Evolutionary conservation across 2,113 vertebrate genomes (phyloP), one percentile per base, ranked within the genome.

Genomic region (Urocitellus parryii): DNA sequence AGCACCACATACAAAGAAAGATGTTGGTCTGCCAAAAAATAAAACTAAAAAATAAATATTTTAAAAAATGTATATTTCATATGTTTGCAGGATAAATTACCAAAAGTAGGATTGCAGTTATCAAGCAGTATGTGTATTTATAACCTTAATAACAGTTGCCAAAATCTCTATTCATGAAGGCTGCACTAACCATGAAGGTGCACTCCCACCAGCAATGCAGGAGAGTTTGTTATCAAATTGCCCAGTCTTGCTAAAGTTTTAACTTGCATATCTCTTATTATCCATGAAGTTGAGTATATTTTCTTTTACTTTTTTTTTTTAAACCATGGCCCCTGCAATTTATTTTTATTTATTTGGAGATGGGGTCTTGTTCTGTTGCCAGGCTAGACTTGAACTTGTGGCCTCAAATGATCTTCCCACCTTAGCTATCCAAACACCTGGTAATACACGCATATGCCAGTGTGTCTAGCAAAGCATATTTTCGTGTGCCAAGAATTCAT

Each of bases 211-310:
- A 92, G n/a, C 51, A 84, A 2, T 70, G 25, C 34, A 84, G n/a
- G n/a, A 73, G 37, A 45, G 32, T 90, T n/a, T 87, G 18, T 56
- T 68, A 80, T 27, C 25, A 88, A 34, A 53, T 93, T 34, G 29
- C n/a, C 7, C 27, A 77, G 45, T 48, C 27, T 88, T 48, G 48
- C 8, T 48, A 53, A 88, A 77, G 51, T 78, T 74, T 88, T 95
- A 88, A 81, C 9, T 56, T 90, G 20, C 7, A n/a, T 95, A 42
- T 93, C n/a, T 93, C 13, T 94, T 94, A 32, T 29, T 74, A 61
- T 32, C 13, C 25, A 14, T 89, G 88, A 86, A 10, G 12, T 45
- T 93, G 87, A 77, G 5, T 32, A 76, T 79, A 42, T 68, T 34
- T 34, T 67, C 63, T 65, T 67, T 67, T 29, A 22, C 20, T 61